Conservation (phyloP, 2,797 vertebrate species). For the Allobates femoralis region DNA sequence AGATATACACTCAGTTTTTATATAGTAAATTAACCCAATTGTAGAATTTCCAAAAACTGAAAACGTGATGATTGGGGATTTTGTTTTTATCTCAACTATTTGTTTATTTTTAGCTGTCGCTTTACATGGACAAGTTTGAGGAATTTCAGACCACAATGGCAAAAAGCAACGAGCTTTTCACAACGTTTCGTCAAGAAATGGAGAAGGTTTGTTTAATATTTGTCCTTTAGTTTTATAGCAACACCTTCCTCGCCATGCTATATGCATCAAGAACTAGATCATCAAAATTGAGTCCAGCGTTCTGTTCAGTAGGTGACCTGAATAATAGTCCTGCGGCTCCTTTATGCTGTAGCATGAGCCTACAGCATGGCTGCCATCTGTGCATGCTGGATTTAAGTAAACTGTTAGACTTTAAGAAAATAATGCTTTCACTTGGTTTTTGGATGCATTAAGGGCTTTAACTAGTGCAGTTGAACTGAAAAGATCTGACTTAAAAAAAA, state of each 20-base stretch:
- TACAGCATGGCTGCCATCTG: neutral
- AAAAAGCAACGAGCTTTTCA: constrained; percentile 98
- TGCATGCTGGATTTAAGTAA: neutral
- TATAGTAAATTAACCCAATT: too few relatives aligned
- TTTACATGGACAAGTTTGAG: constrained; percentile 99
- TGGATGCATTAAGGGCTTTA: neutral
- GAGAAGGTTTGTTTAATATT: constrained; percentile 85
- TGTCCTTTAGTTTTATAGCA: neutral
- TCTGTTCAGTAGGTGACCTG: neutral
- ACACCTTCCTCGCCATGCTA: neutral
- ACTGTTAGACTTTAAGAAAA: too few relatives aligned
- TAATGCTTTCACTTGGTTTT: neutral
- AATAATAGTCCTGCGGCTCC: neutral
- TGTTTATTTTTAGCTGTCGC: constrained; percentile 84
- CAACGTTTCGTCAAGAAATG: constrained; percentile 98
- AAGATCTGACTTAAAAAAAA: neutral
- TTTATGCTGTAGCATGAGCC: neutral
- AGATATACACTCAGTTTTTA: too few relatives aligned
- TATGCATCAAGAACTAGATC: neutral
- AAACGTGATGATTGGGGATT: too few relatives aligned
- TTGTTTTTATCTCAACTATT: neutral
- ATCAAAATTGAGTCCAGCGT: neutral
- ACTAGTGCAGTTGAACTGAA: neutral
- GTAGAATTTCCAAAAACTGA: too few relatives aligned
- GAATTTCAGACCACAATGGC: constrained; percentile 98